Evolutionary conservation across 2,113 vertebrate genomes (phyloP).

Genomic region (Oplegnathus fasciatus): DNA sequence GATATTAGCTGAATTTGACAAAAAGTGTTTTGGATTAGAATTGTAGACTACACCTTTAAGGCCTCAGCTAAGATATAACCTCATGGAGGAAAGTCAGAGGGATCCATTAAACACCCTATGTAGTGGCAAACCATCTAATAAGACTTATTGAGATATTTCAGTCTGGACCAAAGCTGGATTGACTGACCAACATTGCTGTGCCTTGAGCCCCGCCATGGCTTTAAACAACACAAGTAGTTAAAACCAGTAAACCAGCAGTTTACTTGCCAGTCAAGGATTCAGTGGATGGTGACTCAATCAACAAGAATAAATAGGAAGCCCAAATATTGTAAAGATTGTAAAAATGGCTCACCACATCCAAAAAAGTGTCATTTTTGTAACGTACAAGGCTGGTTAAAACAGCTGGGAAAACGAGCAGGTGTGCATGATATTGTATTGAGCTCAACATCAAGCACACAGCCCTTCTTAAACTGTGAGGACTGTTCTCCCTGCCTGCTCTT

Average conservation of each 20-base stretch:
- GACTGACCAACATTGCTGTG: not conserved
- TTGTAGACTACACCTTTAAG: no score
- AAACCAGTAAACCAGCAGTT: no score
- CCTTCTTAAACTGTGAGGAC: not conserved
- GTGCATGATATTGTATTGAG: constrained; percentile 26
- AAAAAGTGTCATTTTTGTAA: not conserved
- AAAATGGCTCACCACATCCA: no score
- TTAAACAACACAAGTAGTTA: not conserved
- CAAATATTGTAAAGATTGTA: not conserved
- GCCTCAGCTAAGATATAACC: no score
- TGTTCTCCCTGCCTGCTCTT: constrained; percentile 20
- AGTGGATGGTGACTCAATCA: not conserved
- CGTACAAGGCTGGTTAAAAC: not conserved
- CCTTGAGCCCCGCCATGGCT: not conserved
- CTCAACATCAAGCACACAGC: constrained; percentile 20
- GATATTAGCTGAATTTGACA: no score
- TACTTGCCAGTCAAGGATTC: not conserved
- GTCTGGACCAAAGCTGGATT: not conserved
- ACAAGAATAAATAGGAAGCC: not conserved
- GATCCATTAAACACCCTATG: not conserved
- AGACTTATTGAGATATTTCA: not conserved
- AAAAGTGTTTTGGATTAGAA: no score
- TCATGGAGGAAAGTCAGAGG: no score
- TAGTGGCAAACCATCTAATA: not conserved
- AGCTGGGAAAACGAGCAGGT: constrained; percentile 14